Evolutionary conservation across 2,888 invertebrate species (phyloP).

Genomic region (Synergus umbraculus): DNA sequence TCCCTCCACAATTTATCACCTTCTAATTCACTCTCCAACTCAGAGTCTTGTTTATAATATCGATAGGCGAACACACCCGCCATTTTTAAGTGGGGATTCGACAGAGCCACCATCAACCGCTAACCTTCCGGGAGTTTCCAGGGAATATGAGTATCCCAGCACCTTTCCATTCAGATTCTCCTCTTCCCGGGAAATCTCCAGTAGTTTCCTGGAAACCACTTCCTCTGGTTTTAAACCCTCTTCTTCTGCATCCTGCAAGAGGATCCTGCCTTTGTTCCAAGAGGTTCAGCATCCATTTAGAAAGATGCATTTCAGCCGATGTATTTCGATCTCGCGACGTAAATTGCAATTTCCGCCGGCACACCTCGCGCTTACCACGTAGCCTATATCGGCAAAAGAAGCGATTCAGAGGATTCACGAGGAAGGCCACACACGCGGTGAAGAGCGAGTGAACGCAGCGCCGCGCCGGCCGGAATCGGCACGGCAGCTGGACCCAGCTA

Average conservation of each 20-base stretch:
- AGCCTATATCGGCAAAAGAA: not conserved
- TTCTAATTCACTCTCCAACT: not conserved
- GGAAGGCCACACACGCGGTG: constrained; percentile 52
- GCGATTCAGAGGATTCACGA: constrained; percentile 2
- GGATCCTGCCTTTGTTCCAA: not conserved
- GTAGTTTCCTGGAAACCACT: not conserved
- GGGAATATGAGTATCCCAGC: not conserved
- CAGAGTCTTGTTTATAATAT: not conserved
- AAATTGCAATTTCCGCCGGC: constrained; percentile 10
- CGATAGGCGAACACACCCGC: not conserved
- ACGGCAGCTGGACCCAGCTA: constrained; percentile 52
- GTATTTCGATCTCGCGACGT: constrained; percentile 19
- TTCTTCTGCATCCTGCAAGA: not conserved
- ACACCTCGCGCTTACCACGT: constrained; percentile 4
- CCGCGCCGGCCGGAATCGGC: constrained; percentile 48
- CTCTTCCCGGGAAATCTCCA: not conserved
- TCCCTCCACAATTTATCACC: not conserved
- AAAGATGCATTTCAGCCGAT: not conserved
- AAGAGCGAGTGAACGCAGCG: constrained; percentile 35
- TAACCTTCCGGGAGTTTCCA: not conserved
- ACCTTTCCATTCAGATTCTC: not conserved
- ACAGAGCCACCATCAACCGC: not conserved
- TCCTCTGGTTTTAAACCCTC: too few relatives aligned
- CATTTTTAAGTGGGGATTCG: not conserved
- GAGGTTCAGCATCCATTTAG: not conserved